A percentile compares a stretch with the other conserved stretches of the same genome.
Evolutionary conservation across 2,888 invertebrate genomes (phyloP).

Genomic region (Sabellastarte sp.): DNA sequence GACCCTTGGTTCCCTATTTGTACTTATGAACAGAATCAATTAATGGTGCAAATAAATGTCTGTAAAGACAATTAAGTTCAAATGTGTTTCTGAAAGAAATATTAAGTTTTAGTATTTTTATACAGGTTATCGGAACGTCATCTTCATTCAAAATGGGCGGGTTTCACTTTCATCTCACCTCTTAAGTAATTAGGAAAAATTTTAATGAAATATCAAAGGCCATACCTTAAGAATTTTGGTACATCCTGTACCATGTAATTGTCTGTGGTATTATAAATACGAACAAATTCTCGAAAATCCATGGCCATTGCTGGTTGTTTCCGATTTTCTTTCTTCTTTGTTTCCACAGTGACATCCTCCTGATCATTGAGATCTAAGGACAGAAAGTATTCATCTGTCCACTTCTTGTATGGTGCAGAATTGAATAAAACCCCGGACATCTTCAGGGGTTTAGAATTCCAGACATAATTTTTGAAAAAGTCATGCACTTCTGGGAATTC

Average conservation of each 20-base stretch:
- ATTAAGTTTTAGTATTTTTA: no score
- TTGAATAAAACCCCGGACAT: slow-evolving; percentile 44
- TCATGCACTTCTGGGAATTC: slow-evolving; percentile 39
- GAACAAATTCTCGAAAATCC: slow-evolving; percentile 48
- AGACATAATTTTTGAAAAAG: slow-evolving; percentile 46
- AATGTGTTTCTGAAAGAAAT: no score
- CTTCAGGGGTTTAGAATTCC: slow-evolving; percentile 39
- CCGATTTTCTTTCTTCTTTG: slow-evolving; percentile 52
- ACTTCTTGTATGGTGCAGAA: slow-evolving; percentile 42
- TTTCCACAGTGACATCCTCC: slow-evolving; percentile 43
- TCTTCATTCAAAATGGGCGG: no score
- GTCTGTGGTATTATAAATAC: slow-evolving; percentile 43
- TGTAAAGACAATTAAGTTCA: no score
- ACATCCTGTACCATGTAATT: slow-evolving; percentile 53
- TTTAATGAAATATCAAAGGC: no score
- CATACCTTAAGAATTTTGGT: slow-evolving; percentile 45
- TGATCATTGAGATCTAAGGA: slow-evolving; percentile 34
- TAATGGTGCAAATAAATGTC: no score
- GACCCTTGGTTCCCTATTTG: no score
- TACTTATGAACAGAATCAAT: no score
- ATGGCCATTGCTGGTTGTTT: slow-evolving; percentile 36
- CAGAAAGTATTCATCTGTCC: slow-evolving; percentile 54
- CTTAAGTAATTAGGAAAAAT: no score
- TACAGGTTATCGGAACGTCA: no score
- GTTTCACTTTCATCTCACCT: no score